Evolutionary conservation across 2,113 vertebrate genomes (phyloP), one percentile per base, ranked within the genome.

Genomic region (Sylvilagus bachmani): DNA sequence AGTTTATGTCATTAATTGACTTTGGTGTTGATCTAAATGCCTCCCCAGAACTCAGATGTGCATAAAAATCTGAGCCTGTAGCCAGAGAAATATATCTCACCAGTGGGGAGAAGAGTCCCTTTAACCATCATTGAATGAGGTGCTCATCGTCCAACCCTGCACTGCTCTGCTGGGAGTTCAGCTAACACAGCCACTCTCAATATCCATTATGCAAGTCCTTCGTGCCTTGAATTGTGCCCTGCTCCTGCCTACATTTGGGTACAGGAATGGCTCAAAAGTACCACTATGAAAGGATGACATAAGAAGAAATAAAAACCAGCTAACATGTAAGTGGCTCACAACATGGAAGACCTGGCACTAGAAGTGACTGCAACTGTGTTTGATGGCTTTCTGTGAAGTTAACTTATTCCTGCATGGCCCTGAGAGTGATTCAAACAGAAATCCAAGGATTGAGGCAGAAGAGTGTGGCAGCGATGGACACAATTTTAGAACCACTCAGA

Each of bases 181-280:
- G n/a, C 66, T 2, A 77, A 25, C 49, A 70, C 25, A 36, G 3
- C 33, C 31, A 1, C 58, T 75, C 13, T 58, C 69, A 55, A 82
- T 3, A 58, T n/a, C 24, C 27, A 71, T 33, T 44, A 24, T 58
- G 31, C 10, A 62, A 49, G 19, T 24, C 36, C 19, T 78, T 58
- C 12, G 74, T 73, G 33, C 36, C 80, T 86, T 94, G 67, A n/a
- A 55, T 69, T 22, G 38, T 71, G 29, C 82, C 69, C 10, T 38
- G 14, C 19, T 73, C 58, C 78, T 86, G 73, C 31, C 64, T 44
- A 74, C 64, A 21, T 66, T 9, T 58, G 38, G 31, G 25, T 64
- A 78, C 80, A 93, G 31, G 83, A 80, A 87, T 17, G 14, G 10
- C 19, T 96, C 74, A 89, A 53, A 66, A 81, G 11, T 27, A n/a